Evolutionary conservation across 2,888 invertebrate genomes (phyloP).

Genomic region (Stenotaenia linearis): DNA sequence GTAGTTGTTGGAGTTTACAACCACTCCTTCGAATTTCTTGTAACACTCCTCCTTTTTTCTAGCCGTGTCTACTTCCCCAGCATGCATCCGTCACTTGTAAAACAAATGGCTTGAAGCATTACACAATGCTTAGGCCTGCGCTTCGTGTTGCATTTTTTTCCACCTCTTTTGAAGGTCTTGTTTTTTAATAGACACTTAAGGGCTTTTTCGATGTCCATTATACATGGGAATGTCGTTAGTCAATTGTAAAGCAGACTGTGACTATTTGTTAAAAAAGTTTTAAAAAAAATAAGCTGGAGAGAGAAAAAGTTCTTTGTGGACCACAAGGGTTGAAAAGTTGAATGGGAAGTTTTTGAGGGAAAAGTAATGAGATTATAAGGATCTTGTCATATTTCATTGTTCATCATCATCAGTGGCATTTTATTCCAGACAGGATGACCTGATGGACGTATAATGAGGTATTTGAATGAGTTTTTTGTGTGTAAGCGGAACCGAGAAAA

Average conservation of each 20-base stretch:
- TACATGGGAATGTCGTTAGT: slow-evolving; percentile 22
- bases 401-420: slow-evolving; percentile 1
- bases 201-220: slow-evolving; percentile 20
- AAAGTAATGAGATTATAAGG: slow-evolving; percentile 14
- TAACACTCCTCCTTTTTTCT: slow-evolving; percentile 2
- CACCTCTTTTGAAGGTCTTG: slow-evolving; percentile 10
- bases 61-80: background rate
- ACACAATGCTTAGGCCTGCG: slow-evolving; percentile 13
- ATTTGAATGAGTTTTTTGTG: background rate
- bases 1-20: background rate
- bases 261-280: background rate
- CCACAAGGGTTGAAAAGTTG: slow-evolving; percentile 8
- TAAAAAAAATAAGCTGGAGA: background rate
- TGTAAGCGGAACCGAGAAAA: background rate
- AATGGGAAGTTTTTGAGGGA: background rate
- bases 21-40: background rate
- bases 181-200: slow-evolving; percentile 19
- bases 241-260: slow-evolving; percentile 10
- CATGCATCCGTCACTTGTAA: slow-evolving; percentile 26
- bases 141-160: background rate
- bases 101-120: slow-evolving; percentile 21
- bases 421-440: background rate
- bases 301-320: background rate
- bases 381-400: slow-evolving; percentile 21
- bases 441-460: slow-evolving; percentile 8